Evolutionary conservation across 2,113 vertebrate genomes (phyloP).

Genomic region (Poicephalus meyeri): DNA sequence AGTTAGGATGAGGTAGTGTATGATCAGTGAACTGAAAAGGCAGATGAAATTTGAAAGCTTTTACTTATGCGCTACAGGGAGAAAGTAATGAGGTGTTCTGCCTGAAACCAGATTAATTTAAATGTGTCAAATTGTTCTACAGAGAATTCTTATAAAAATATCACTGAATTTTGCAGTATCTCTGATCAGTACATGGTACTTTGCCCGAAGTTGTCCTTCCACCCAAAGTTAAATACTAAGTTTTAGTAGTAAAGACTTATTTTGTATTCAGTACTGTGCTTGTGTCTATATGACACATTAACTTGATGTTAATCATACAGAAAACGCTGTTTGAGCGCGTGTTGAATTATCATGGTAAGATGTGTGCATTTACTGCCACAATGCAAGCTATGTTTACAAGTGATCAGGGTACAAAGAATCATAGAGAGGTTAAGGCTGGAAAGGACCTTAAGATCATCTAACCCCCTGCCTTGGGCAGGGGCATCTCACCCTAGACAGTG

Average conservation of each 20-base stretch:
- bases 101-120: not conserved
- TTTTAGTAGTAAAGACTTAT: not conserved
- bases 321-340: not conserved
- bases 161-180: not conserved
- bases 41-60: not conserved
- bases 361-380: not conserved
- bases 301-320: not conserved
- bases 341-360: not conserved
- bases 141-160: not conserved
- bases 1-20: not conserved
- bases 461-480: too few relatives aligned
- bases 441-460: too few relatives aligned
- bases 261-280: not conserved
- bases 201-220: not conserved
- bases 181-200: not conserved
- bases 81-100: not conserved
- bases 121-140: not conserved
- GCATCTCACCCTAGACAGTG: too few relatives aligned
- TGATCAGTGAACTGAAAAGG: not conserved
- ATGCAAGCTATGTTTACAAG: not conserved
- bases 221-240: not conserved
- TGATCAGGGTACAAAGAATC: not conserved
- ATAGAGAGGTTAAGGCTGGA: too few relatives aligned
- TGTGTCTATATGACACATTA: accelerated
- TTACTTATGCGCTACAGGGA: not conserved